Conservation (phyloP, 2,797 vertebrate species). For the Calcarius lapponicus region DNA sequence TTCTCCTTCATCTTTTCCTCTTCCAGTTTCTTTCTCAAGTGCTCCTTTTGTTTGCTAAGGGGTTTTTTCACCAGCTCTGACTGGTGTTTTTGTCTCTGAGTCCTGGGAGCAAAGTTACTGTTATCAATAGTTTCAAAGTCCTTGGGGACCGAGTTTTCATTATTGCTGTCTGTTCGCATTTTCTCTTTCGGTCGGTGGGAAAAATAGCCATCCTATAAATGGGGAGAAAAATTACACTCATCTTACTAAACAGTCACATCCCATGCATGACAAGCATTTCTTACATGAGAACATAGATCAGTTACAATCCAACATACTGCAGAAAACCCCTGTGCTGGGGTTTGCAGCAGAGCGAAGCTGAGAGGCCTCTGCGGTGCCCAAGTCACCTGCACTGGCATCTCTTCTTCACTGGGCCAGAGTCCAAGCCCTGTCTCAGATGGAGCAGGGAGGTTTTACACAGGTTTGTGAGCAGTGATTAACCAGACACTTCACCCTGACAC, state of each 20-base stretch:
- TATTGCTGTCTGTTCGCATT: conserved; percentile 95
- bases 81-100: conserved; percentile 86
- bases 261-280: background rate
- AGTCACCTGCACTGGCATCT: background rate
- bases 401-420: background rate
- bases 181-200: conserved; percentile 98
- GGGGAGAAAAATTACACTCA: conserved; percentile 39
- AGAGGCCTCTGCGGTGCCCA: background rate
- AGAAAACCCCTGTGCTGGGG: background rate
- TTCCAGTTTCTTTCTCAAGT: conserved; percentile 82
- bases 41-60: conserved; percentile 82
- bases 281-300: background rate
- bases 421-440: background rate
- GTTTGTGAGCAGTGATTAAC: background rate
- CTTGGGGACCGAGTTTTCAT: conserved; percentile 97
- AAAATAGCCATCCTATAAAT: conserved; percentile 89
- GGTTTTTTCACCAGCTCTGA: conserved; percentile 76
- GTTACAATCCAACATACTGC: background rate
- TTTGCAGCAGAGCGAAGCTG: background rate
- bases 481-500: background rate
- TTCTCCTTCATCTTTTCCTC: conserved; percentile 82
- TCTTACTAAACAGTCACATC: background rate
- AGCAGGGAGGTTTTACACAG: background rate
- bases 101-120: conserved; percentile 93
- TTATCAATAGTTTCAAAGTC: conserved; percentile 98